Base-by-base conservation (phyloP, 2,888 invertebrate species). In the Tetragonula carbonaria region DNA sequence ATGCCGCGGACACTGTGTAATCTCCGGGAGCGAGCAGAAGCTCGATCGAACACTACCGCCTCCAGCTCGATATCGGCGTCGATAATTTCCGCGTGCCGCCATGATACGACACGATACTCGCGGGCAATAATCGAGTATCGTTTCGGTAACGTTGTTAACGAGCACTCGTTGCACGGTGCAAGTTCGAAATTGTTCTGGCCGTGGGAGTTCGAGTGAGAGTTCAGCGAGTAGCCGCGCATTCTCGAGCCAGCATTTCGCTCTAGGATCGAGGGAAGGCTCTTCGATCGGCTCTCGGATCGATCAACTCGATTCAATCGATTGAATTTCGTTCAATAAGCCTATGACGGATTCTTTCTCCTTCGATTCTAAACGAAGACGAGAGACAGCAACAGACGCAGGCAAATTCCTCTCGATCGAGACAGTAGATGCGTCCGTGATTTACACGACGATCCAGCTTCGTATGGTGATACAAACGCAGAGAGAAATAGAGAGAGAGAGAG, bases 51-150 rank as follows among this genome's bases (percentile, higher is more conserved):
- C 28, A 53, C 57, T 73, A 55, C 68, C 53, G 33, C 84, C 84
- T 59, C 63, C 57, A 45, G 53, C 57, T 62, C 55, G 76, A 72
- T 67, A 83, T 73, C 67, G 62, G 55, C 84, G 50, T 62, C 73
- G 80, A 85, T 85, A 79, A 85, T 85, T 85, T 70, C 63, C 85
- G 53, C 55, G 73, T 70, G 65, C 75, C 50, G 28, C 55, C 53
- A 23, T 28, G 67, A 72, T 68, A 50, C 23, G 18, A 18, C 53
- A 55, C 16, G 71, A 72, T 71, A 80, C 28, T 68, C 68, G 67
- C 18, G 21, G 11, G 50, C 21, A 45, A 50, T 73, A 72, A 81
- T 73, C 67, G 82, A 38, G 65, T 28, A 59, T 74, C 67, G 23
- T n/a, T 6, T n/a, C 38, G 13, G 45, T 51, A 74, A 74, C 74